Conservation (phyloP, 1,140 invertebrate species). For the Subanguina moxae region DNA sequence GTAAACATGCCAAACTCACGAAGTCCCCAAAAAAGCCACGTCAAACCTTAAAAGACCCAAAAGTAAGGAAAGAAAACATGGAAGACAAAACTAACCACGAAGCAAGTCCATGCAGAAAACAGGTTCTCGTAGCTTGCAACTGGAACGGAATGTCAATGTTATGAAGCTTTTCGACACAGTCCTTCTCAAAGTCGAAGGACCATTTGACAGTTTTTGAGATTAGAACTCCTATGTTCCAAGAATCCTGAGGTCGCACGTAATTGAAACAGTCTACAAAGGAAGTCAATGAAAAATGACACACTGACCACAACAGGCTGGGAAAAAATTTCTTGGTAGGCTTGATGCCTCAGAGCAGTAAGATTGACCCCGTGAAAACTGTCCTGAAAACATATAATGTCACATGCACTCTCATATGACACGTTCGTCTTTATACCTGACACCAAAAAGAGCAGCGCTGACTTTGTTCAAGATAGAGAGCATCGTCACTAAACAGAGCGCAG, state of each 20-base stretch:
- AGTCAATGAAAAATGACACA: too few species aligned
- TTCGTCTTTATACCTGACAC: constrained; percentile 66
- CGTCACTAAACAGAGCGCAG: constrained; percentile 96
- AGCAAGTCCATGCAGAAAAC: constrained; percentile 90
- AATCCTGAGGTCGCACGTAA: too few species aligned
- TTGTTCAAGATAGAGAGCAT: constrained; percentile 94
- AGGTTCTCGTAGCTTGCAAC: constrained; percentile 85
- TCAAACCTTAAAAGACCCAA: constrained; percentile 77
- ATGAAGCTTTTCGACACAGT: constrained; percentile 88
- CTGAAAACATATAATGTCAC: constrained; percentile 63
- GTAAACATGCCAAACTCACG: constrained; percentile 2
- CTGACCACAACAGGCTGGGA: constrained; percentile 79
- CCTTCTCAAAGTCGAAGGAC: constrained; percentile 88
- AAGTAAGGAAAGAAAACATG: too few species aligned
- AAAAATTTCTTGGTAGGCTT: constrained; percentile 94
- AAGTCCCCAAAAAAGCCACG: constrained; percentile 85
- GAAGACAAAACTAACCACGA: constrained; percentile 71
- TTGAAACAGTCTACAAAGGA: too few species aligned
- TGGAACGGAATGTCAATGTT: constrained; percentile 89
- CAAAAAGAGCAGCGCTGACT: constrained; percentile 98
- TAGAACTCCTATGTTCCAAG: constrained; percentile 95
- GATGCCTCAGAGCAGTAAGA: constrained; percentile 78
- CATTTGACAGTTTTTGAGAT: constrained; percentile 89
- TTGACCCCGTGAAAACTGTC: constrained; percentile 96
- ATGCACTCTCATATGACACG: too few species aligned